A percentile compares a stretch with the other conserved stretches of the same genome.
Evolutionary conservation across 2,888 invertebrate genomes (phyloP).

Genomic region (Psylliodes chrysocephalus): DNA sequence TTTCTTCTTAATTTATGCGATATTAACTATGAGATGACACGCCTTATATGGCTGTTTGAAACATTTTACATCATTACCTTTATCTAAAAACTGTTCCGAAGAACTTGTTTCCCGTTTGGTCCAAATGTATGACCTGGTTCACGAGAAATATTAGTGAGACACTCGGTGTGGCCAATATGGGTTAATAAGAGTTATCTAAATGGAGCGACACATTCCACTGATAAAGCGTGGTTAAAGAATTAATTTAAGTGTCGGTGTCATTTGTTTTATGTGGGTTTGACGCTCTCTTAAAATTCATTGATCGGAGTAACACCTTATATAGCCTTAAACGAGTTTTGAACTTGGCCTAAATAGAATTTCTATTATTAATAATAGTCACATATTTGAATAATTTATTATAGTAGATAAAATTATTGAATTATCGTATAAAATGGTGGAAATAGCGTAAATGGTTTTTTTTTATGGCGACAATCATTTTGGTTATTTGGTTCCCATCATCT

Average conservation of each 20-base stretch:
- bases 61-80: slow-evolving; percentile 20
- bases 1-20: slow-evolving; percentile 11
- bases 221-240: neutral
- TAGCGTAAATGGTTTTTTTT: no score
- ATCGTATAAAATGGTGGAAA: no score
- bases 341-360: neutral
- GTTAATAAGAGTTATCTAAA: slow-evolving; percentile 11
- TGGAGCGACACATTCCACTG: slow-evolving; percentile 3
- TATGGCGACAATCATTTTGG: no score
- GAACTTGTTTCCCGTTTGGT: slow-evolving; percentile 19
- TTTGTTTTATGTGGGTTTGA: neutral
- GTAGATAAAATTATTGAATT: no score
- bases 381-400: no score
- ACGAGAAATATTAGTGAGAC: slow-evolving; percentile 1
- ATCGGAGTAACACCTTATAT: neutral
- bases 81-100: slow-evolving; percentile 14
- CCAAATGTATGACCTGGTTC: slow-evolving; percentile 18
- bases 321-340: neutral
- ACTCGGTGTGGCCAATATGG: slow-evolving; percentile 3
- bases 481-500: no score
- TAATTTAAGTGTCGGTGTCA: slow-evolving; percentile 1
- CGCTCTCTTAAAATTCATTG: neutral
- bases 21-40: slow-evolving; percentile 14
- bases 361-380: neutral
- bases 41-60: slow-evolving; percentile 19